Base-by-base conservation (phyloP, 2,888 invertebrate species). In the Hemithea aestivaria region DNA sequence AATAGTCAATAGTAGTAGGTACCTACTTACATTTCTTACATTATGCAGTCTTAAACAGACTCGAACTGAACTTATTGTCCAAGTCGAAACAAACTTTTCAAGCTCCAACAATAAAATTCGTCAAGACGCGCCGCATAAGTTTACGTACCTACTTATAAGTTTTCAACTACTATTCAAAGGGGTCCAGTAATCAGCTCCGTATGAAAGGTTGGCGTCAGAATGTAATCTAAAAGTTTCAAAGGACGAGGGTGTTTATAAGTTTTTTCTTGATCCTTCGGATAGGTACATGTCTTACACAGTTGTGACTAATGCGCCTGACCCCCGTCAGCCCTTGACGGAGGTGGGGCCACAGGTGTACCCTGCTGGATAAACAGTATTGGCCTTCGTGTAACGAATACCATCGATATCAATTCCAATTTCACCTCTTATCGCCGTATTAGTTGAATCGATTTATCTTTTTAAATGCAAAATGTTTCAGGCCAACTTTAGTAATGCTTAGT, bases 221-320 rank as follows among this genome's bases (percentile, higher is more conserved):
- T 45, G 42, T 50, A 53, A 53, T 53, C 43, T 41, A 40, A 52
- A 50, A 50, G 42, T 53, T 48, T 31, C 31, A 36, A 31, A 22
- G 29, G 28, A 16, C 28, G 41, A 24, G 47, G 40, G 38, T 48
- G 50, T 50, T 48, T 53, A 48, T 46, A 50, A 48, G 35, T 50
- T 53, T 52, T 45, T 53, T 48, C 48, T 48, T 48, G 48, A 53
- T 53, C 53, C 48, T 32, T 53, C 22, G 44, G 48, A 53, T 50
- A 53, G 16, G 53, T 58, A 63, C 59, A 66, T 65, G 73, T 68
- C 69, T 65, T 60, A 64, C 69, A 66, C 73, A 76, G 66, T 70
- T 71, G 76, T 73, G 73, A 74, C 69, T 72, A 76, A 75, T 73
- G 70, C 64, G 61, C 60, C 56, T 56, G 57, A 73, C 73, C 75